Base-by-base conservation (phyloP, 30 jellyfish, hydroid and myxozoan genomes). In the Cassiopea xamachana region DNA sequence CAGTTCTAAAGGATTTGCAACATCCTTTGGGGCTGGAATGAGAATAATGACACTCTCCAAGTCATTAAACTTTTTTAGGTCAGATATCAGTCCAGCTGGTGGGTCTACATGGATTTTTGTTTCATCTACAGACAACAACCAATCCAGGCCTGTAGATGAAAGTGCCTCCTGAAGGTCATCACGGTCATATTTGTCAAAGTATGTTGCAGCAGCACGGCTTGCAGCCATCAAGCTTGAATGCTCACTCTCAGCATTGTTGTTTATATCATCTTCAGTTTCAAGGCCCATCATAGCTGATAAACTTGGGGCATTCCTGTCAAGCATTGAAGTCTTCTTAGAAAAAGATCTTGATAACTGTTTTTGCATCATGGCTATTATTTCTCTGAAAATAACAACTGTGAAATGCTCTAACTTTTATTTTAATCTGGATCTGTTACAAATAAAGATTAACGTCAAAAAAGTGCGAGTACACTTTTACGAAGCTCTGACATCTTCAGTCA, bases 141-240 rank as follows among this genome's bases (percentile, higher is more conserved):
- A 91, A 59, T 91, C 97, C 43, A 84, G 91, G 86, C 93, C 79
- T n/a, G 93, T 79, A 13, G 88, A 83, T 61, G 97, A 73, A 14
- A 91, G 91, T 17, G 83, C 89, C 59, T 91, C 93, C 77, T 82
- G 93, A 69, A 91, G 48, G 39, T 82, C 90, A 43, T 78, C 91
- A 50, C 91, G 74, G 75, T 83, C 97, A 64, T 75, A 91, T 69
- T 91, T 91, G 83, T 91, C 97, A 83, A 91, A 91, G 81, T 91
- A 84, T 1, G 97, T 77, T 50, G 93, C 97, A 69, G 97, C 97
- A 59, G 82, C 87, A 50, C 97, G 92, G 50, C 91, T 80, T 51
- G 96, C 96, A 12, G 96, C 96, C 48, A 69, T 60, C 46, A 60
- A 46, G 47, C 72, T 89, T 51, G 87, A 60, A 43, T 62, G 91